These are phyloP conservation scores for Archaeoteleia sp. DNA, from an alignment of 2,888 invertebrate genomes.

Conservation along the genomic window DNA sequence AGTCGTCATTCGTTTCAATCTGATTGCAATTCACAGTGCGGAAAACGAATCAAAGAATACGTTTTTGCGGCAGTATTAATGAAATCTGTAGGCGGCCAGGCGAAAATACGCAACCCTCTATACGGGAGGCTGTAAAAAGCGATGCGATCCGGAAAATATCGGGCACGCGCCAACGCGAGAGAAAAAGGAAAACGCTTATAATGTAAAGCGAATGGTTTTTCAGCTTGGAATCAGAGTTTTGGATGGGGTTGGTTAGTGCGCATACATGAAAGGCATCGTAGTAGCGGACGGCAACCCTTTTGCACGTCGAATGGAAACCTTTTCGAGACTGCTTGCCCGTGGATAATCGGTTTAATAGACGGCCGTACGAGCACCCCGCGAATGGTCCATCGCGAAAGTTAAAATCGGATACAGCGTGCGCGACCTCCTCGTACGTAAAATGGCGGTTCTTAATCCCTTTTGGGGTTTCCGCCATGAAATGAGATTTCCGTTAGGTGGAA, in stretches of 20 bases:
- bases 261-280: conserved; percentile 52
- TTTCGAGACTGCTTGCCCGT: conserved; percentile 63
- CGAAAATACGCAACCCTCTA: conserved; percentile 40
- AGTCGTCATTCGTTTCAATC: too few relatives aligned
- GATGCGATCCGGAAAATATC: conserved; percentile 52
- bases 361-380: conserved; percentile 45
- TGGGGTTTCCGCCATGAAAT: conserved; percentile 69
- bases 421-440: conserved; percentile 60
- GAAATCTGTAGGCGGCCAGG: conserved; percentile 48
- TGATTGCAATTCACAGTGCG: too few relatives aligned
- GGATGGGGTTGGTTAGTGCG: conserved; percentile 27
- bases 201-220: conserved; percentile 54
- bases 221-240: conserved; percentile 47
- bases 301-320: conserved; percentile 56
- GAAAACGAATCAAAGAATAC: conserved; percentile 29
- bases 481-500: conserved; percentile 69
- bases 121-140: conserved; percentile 40
- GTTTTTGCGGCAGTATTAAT: conserved; percentile 38
- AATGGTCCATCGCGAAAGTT: conserved; percentile 66
- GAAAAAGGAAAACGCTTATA: conserved; percentile 52
- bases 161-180: conserved; percentile 53
- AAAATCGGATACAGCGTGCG: conserved; percentile 64
- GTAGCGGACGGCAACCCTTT: conserved; percentile 56
- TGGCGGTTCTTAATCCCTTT: conserved; percentile 71
- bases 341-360: conserved; percentile 73